Evolutionary conservation across 1,140 invertebrate genomes (phyloP).

Genomic region (Eurosta solidaginis): DNA sequence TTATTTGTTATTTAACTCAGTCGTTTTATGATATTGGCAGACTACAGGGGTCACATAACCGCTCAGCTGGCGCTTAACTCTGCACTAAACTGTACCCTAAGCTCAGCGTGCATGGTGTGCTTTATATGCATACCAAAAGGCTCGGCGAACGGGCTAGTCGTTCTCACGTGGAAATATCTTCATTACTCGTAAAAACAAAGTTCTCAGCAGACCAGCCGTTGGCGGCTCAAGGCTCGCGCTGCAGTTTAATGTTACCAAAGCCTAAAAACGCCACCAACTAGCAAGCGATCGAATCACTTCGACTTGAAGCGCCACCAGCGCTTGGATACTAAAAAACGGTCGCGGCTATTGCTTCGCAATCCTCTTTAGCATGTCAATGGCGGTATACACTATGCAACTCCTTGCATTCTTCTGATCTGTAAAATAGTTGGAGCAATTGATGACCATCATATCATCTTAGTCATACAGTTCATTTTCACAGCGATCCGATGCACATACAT

Average conservation of each 20-base stretch:
- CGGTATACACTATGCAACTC: neutral
- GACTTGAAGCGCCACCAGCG: conserved; percentile 36
- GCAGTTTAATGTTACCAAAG: neutral
- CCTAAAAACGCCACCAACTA: neutral
- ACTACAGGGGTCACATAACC: neutral
- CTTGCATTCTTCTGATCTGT: neutral
- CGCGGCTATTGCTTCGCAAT: neutral
- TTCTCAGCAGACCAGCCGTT: neutral
- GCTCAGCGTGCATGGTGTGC: too few species aligned
- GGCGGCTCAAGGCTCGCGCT: neutral
- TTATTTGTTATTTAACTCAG: conserved; percentile 52
- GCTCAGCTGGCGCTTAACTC: neutral
- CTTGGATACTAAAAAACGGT: neutral
- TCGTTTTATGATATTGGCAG: conserved; percentile 51
- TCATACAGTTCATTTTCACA: neutral
- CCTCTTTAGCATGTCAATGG: neutral
- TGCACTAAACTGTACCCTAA: neutral
- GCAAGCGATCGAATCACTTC: conserved; percentile 33
- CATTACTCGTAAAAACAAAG: too few species aligned
- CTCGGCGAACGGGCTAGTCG: neutral
- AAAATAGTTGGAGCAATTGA: too few species aligned
- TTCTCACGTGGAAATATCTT: neutral
- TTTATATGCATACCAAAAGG: neutral
- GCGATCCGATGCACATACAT: neutral
- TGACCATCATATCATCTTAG: neutral